phyloP scores from a whole-genome alignment of 2,113 vertebrate genomes.

The Saguinus imperator region DNA sequence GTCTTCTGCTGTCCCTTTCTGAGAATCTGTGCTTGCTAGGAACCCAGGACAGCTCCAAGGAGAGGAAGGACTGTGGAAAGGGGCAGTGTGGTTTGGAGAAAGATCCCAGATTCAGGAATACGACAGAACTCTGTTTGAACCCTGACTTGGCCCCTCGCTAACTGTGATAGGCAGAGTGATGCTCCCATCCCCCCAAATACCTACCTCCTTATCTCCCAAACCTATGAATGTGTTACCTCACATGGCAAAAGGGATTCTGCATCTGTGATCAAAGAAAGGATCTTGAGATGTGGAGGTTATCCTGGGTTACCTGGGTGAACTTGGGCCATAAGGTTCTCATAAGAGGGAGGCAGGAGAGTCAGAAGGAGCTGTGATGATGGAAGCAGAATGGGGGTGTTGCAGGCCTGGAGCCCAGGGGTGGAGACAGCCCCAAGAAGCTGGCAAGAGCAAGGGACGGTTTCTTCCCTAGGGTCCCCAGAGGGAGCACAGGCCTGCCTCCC shows the following conservation, averaged over 20 bases:
- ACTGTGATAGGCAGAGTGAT: background rate
- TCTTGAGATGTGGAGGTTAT: background rate
- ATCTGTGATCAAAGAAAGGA: background rate
- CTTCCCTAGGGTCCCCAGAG: background rate
- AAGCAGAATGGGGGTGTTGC: background rate
- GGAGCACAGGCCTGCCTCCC: background rate
- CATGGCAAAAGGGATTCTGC: background rate
- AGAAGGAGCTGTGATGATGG: background rate
- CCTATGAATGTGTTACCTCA: background rate
- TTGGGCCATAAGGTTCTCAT: background rate
- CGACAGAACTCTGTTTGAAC: background rate
- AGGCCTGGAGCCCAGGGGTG: background rate
- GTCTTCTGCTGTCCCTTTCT: background rate
- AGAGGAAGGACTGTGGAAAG: background rate
- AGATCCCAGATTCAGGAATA: background rate
- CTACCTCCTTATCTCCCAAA: background rate
- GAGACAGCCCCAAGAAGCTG: background rate
- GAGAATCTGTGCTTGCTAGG: background rate
- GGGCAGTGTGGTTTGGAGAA: background rate
- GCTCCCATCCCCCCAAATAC: background rate
- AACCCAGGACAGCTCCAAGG: background rate
- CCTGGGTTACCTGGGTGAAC: background rate
- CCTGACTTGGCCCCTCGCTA: background rate
- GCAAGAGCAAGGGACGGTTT: background rate
- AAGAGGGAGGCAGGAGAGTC: background rate